Base-by-base conservation (phyloP, 2,888 invertebrate species). In the Leptopterna dolabrata region DNA sequence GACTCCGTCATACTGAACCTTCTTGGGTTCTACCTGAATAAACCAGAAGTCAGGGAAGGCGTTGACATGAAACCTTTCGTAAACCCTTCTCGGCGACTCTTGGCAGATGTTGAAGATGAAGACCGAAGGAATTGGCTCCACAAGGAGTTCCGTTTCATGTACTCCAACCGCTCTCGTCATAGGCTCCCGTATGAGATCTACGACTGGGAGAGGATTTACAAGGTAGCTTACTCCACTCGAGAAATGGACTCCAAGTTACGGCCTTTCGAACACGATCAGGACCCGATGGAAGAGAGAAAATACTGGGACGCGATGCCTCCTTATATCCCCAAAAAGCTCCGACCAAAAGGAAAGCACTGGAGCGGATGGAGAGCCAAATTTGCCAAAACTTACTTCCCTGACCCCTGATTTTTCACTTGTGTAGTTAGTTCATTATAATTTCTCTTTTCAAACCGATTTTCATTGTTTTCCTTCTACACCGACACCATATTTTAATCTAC, bases 131-230 rank as follows among this genome's bases (percentile, higher is more conserved):
- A 92, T 87, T 96, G 96, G 94, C 92, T 96, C 47, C 96, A 96
- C 91, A 90, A 92, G 0, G 92, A 92, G 86, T 96, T 95, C 90
- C 96, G 96, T 91, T 93, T 94, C 91, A 91, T 97, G 89, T 92
- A 94, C 85, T 93, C 95, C 0, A 95, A 96, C 91, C 93, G 89
- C 47, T 90, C 90, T 13, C 88, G 90, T 19, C 87, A 90, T 29
- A 81, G 80, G 30, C 91, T 94, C 73, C 88, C 92, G 14, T 95
- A 96, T 29, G 97, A 97, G 92, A 92, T 95, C 47, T 95, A 95
- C 90, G 91, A 94, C 87, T 98, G 97, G 97, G 96, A 97, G 91
- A 94, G 94, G 89, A 95, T 97, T 89, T 97, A 96, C 91, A 95
- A 96, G 91, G 94, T 95, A 27, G 92, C 95, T 91, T 92, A 94